Conservation (phyloP, 2,888 invertebrate genomes). For the Mesorhabditis belari region DNA sequence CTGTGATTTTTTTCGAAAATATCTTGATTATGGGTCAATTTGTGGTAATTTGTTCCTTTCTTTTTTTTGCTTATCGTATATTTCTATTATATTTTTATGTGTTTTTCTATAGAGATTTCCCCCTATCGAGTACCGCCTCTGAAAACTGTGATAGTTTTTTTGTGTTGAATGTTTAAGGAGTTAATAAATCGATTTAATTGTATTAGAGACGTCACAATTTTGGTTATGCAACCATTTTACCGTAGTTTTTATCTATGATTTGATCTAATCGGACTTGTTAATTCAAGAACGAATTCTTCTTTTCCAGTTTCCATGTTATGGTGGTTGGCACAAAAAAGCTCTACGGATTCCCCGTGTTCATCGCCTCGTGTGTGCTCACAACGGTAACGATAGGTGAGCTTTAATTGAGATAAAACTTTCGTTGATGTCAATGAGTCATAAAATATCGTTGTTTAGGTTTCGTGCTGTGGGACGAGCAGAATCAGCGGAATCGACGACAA, state of each 20-base stretch:
- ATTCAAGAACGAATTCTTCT: too few relatives aligned
- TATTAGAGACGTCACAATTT: too few relatives aligned
- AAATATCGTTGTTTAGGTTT: slow-evolving; percentile 22
- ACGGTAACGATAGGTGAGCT: slow-evolving; percentile 34
- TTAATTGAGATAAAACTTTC: not conserved
- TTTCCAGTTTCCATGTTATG: too few relatives aligned
- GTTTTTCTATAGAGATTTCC: too few relatives aligned
- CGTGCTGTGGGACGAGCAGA: slow-evolving; percentile 45
- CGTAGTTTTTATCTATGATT: too few relatives aligned
- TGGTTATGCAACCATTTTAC: too few relatives aligned
- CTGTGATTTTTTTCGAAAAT: too few relatives aligned
- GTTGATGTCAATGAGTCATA: not conserved
- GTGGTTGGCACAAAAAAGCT: slow-evolving; percentile 4
- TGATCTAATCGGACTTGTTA: too few relatives aligned
- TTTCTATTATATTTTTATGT: not conserved
- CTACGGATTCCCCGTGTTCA: slow-evolving; percentile 35
- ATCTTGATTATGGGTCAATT: not conserved
- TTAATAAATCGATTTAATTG: too few relatives aligned
- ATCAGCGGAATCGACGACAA: slow-evolving; percentile 40
- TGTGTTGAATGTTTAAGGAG: too few relatives aligned
- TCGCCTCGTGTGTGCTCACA: slow-evolving; percentile 43
- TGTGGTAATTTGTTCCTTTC: not conserved
- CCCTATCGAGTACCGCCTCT: too few relatives aligned
- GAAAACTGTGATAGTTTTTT: too few relatives aligned
- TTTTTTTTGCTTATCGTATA: not conserved